Conservation (phyloP, 2,888 invertebrate genomes). For the Leucophenga montana region DNA sequence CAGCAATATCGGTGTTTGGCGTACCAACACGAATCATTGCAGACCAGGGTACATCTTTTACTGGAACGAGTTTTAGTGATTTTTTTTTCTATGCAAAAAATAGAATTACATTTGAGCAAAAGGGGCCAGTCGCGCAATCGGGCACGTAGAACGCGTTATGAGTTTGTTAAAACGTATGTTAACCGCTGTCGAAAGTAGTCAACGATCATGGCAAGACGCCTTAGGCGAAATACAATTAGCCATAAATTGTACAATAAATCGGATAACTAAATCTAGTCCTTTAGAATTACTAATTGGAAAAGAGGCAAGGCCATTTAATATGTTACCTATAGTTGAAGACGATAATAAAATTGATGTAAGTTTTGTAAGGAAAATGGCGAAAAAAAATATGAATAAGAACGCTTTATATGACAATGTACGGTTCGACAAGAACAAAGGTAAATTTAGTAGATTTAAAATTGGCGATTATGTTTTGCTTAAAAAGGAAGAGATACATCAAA, state of each 20-base stretch:
- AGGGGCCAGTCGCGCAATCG: conserved; percentile 40
- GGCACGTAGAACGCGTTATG: conserved; percentile 40
- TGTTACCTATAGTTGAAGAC: conserved; percentile 3
- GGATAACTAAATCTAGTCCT: conserved; percentile 23
- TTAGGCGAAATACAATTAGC: conserved; percentile 21
- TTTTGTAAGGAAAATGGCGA: conserved; percentile 8
- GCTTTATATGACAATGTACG: conserved; percentile 21
- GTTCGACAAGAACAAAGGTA: conserved; percentile 29
- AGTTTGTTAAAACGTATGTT: conserved; percentile 25
- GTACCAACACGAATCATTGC: conserved; percentile 32
- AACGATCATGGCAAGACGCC: conserved; percentile 12
- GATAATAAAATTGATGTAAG: conserved; percentile 16
- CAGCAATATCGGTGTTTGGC: conserved; percentile 25
- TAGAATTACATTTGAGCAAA: conserved; percentile 39
- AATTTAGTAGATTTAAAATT: conserved; percentile 22
- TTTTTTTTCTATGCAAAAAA: conserved; percentile 36
- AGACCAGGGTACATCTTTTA: conserved; percentile 33
- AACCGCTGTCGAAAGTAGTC: neutral
- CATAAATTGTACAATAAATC: conserved; percentile 24
- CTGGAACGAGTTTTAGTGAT: conserved; percentile 25
- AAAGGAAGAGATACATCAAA: conserved; percentile 32
- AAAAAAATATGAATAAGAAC: conserved; percentile 16
- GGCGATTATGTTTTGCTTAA: conserved; percentile 33
- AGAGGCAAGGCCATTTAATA: conserved; percentile 8
- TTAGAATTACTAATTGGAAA: conserved; percentile 29